Evolutionary conservation across 2,888 invertebrate genomes (phyloP).

Genomic region (Liopterus haemorrhoidalis): DNA sequence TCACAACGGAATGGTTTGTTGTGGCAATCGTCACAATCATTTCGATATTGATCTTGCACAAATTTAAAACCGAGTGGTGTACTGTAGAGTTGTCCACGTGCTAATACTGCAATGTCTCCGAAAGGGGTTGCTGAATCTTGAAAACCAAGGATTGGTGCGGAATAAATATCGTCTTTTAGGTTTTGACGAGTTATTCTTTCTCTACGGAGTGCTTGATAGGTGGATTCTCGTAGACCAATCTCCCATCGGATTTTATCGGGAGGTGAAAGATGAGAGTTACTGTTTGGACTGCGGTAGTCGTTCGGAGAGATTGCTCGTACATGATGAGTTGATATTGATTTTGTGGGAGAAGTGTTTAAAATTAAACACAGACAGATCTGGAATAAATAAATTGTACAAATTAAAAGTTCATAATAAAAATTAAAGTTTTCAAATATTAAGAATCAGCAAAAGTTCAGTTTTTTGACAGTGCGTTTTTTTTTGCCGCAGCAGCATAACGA

Average conservation of each 20-base stretch:
- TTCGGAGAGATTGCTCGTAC: conserved; percentile 18
- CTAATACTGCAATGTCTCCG: conserved; percentile 60
- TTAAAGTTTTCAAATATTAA: too few species aligned
- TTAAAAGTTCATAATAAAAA: too few species aligned
- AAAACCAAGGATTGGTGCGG: conserved; percentile 39
- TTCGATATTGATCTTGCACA: conserved; percentile 43
- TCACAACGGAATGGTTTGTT: conserved; percentile 29
- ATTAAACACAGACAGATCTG: too few species aligned
- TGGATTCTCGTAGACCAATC: conserved; percentile 61
- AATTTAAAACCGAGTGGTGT: conserved; percentile 51
- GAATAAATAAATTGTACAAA: too few species aligned
- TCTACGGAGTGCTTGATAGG: conserved; percentile 57
- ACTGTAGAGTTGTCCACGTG: conserved; percentile 57
- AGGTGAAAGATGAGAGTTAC: conserved; percentile 25
- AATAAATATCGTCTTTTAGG: conserved; percentile 38
- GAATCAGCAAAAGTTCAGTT: too few species aligned
- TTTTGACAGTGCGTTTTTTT: too few species aligned
- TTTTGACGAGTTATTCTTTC: conserved; percentile 52
- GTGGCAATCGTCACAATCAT: conserved; percentile 49
- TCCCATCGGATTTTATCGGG: conserved; percentile 50
- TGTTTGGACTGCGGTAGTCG: conserved; percentile 18
- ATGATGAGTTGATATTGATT: conserved; percentile 23
- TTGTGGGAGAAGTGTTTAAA: conserved; percentile 7
- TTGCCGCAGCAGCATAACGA: too few species aligned
- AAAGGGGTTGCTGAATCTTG: conserved; percentile 48